A percentile compares a stretch with the other conserved stretches of the same genome.
These are phyloP conservation scores for Dryocosmus kuriphilus DNA, from an alignment of 2,888 invertebrate genomes.

Conservation along the genomic window DNA sequence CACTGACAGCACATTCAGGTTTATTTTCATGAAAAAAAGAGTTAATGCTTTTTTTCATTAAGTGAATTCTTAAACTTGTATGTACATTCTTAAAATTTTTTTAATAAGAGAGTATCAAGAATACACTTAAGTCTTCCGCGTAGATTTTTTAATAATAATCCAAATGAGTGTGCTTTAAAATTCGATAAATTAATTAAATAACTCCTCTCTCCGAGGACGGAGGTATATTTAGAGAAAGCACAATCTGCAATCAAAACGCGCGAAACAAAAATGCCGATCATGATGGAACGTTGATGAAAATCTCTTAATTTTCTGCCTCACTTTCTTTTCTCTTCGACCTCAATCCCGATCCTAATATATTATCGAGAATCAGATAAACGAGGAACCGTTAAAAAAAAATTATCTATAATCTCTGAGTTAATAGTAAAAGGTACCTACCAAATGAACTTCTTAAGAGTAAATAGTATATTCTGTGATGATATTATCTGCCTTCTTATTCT, in stretches of 20 bases:
- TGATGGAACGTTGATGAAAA: neutral
- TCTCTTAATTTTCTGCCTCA: neutral
- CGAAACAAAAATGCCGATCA: neutral
- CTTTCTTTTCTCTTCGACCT: neutral
- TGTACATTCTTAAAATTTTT: neutral
- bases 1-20: slow-evolving; percentile 1
- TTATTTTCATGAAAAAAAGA: neutral
- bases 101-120: too few relatives aligned
- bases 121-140: too few relatives aligned
- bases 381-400: neutral
- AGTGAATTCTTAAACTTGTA: neutral
- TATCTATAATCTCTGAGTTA: too few relatives aligned
- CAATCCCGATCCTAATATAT: neutral
- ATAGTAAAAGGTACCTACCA: too few relatives aligned
- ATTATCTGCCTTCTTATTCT: too few relatives aligned
- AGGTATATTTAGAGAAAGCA: neutral
- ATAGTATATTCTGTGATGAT: too few relatives aligned
- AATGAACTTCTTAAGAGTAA: too few relatives aligned
- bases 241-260: neutral
- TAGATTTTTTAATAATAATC: neutral
- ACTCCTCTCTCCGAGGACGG: neutral
- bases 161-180: too few relatives aligned
- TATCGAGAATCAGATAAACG: neutral
- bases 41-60: neutral
- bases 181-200: neutral